Base-by-base conservation (phyloP, 2,888 invertebrate species). In the Hermodice carunculata region DNA sequence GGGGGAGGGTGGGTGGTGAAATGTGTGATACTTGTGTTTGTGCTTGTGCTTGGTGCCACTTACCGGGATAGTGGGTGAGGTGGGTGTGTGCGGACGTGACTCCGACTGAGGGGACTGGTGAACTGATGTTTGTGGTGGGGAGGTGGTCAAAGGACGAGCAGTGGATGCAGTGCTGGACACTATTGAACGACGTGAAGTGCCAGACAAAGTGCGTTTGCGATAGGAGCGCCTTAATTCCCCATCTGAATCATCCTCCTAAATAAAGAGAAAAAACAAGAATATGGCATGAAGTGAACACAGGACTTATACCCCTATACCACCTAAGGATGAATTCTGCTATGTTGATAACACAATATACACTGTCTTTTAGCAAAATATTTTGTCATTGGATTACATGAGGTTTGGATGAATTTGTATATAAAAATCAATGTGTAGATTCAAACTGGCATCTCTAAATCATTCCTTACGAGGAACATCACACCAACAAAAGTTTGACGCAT, bases 201-300 rank as follows among this genome's bases (percentile, higher is more conserved):
- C 64, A 19, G 71, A 73, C 22, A 59, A 46, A n/a, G 68, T 62
- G 11, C 70, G 63, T 19, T 53, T 52, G 11, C 71, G 67, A 48
- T 67, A 67, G 1, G 61, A 48, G 24, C 64, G 61, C 31, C 68
- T 43, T 46, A 70, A 31, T 31, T 66, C 68, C 5, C 66, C 70
- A 40, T 70, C 70, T 24, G 67, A 66, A n/a, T 71, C 71, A 22
- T 72, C 70, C 42, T 68, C 66, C 64, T 70, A 48, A 58, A 60
- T 28, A 63, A 60, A 8, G 32, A 42, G 28, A 44, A 1, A 14
- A 40, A 6, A 54, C 26, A 17, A 53, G 40, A 14, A 37, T 37
- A 11, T 14, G n/a, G 11, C 11, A 37, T n/a, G n/a, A n/a, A n/a
- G n/a, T n/a, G n/a, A n/a, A n/a, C n/a, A n/a, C n/a, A n/a, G n/a